A percentile compares a stretch with the other conserved stretches of the same genome.
Conservation (phyloP, 2,888 invertebrate species). For the Halocaridina rubra region DNA sequence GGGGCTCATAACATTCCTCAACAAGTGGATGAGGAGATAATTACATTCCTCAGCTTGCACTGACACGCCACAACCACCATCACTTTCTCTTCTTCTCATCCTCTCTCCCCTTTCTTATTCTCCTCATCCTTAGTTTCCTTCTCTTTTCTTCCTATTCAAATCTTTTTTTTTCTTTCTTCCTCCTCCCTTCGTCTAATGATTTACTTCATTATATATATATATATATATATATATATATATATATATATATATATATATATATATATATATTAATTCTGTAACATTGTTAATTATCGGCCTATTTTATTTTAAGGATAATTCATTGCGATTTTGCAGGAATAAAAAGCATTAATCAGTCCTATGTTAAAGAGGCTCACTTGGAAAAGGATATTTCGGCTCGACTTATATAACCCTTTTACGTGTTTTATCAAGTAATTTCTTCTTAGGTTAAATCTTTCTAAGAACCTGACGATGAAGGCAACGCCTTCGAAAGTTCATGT, state of each 20-base stretch:
- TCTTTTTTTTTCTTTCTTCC: not conserved
- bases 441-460: too few relatives aligned
- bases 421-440: too few relatives aligned
- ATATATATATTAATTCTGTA: not conserved
- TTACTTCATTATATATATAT: not conserved
- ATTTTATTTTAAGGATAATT: too few relatives aligned
- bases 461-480: too few relatives aligned
- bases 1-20: not conserved
- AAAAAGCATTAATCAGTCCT: too few relatives aligned
- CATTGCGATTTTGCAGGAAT: too few relatives aligned
- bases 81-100: not conserved
- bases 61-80: not conserved
- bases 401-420: too few relatives aligned
- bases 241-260: not conserved
- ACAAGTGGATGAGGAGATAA: not conserved
- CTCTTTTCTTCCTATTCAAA: not conserved
- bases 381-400: too few relatives aligned
- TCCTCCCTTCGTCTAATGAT: not conserved
- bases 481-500: too few relatives aligned
- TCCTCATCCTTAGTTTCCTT: not conserved
- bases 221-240: not conserved
- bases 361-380: too few relatives aligned
- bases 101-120: not conserved
- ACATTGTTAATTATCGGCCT: too few relatives aligned
- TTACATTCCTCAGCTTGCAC: not conserved